Evolutionary conservation across 2,797 vertebrate genomes (phyloP).

Genomic region (Anniella stebbinsi): DNA sequence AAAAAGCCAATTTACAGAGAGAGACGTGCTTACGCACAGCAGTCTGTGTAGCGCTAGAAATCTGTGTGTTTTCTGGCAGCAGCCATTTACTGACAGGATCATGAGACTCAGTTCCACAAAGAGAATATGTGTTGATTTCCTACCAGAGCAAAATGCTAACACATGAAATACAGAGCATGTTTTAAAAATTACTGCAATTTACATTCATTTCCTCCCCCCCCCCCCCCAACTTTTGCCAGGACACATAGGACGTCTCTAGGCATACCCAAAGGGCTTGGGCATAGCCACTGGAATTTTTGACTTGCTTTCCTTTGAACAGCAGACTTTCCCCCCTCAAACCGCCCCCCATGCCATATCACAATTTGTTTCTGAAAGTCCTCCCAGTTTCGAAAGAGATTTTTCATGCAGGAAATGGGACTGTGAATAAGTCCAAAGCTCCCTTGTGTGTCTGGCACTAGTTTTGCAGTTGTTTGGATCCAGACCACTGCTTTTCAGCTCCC

Average conservation of each 20-base stretch:
- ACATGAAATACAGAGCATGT: not conserved
- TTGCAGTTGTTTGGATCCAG: not conserved
- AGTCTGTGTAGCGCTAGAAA: not conserved
- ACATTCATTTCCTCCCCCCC: not conserved
- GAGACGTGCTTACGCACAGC: not conserved
- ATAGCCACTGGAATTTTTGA: not conserved
- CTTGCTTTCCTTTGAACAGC: not conserved
- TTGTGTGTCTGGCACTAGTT: not conserved
- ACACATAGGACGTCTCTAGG: not conserved
- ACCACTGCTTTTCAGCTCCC: not conserved
- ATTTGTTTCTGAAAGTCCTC: not conserved
- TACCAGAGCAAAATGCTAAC: not conserved
- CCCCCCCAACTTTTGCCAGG: not conserved
- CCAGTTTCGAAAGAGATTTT: slow-evolving; percentile 6
- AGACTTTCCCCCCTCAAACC: not conserved
- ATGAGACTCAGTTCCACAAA: not conserved
- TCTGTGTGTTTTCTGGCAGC: not conserved
- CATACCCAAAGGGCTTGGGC: no score
- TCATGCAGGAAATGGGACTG: not conserved
- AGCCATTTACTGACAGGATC: not conserved
- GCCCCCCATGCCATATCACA: not conserved
- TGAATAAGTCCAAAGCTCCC: not conserved
- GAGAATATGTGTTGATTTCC: not conserved
- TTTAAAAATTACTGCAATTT: not conserved
- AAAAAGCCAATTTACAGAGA: not conserved